phyloP scores from a whole-genome alignment of 2,797 vertebrate genomes.

The Malacoraja senta region DNA sequence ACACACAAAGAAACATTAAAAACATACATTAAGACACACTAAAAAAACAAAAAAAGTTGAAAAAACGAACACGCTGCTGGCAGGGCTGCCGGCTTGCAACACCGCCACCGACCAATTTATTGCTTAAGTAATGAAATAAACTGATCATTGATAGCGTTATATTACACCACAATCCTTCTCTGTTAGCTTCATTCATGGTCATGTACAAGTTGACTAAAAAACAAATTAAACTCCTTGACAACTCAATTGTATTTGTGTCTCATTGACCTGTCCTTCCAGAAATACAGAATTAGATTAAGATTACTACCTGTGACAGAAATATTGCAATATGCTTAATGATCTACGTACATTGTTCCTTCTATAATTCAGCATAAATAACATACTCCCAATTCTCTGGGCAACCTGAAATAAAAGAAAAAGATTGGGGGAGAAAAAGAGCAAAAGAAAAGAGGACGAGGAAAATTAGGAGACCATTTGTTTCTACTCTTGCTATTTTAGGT shows the following conservation, averaged over 20 bases:
- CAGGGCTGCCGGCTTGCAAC: no score
- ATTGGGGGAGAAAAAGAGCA: neutral
- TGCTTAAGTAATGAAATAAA: neutral
- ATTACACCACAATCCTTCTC: neutral
- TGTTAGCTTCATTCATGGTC: neutral
- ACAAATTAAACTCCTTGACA: neutral
- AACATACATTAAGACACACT: no score
- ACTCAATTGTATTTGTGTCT: neutral
- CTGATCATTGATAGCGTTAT: neutral
- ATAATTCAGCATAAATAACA: no score
- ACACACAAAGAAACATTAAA: no score
- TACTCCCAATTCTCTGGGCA: neutral
- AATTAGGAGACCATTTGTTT: neutral
- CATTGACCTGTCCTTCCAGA: neutral
- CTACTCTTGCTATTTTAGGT: neutral
- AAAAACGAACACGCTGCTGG: no score
- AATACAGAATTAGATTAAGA: neutral
- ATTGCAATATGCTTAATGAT: neutral
- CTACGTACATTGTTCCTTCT: neutral
- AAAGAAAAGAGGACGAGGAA: neutral
- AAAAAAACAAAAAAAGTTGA: no score
- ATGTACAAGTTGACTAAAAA: slow-evolving; percentile 1
- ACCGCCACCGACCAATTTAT: no score
- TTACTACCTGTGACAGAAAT: neutral
- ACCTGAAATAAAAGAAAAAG: neutral